Conservation (phyloP, 2,888 invertebrate species). For the Chrysodeixis includens region DNA sequence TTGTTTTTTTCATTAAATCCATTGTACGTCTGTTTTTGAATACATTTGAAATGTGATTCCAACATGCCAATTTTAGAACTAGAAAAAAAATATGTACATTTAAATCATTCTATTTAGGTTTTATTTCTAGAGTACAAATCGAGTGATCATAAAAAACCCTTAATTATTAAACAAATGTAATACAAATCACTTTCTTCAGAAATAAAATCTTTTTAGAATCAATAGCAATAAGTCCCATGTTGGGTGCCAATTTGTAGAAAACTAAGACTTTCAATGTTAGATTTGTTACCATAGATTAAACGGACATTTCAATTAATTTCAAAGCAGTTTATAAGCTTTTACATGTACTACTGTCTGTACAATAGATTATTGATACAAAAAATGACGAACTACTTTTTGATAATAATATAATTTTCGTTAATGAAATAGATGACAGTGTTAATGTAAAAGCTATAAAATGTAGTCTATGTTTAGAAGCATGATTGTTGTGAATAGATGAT, state of each 20-base stretch:
- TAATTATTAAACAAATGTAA: not conserved
- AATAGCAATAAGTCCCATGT: conserved; percentile 23
- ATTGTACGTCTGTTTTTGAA: not conserved
- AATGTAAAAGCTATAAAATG: conserved; percentile 67
- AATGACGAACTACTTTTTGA: not conserved
- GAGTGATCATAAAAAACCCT: not conserved
- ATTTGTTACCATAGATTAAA: conserved; percentile 44
- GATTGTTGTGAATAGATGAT: conserved; percentile 82
- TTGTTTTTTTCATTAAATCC: not conserved
- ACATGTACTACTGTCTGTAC: conserved; percentile 22
- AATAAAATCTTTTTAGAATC: conserved; percentile 19
- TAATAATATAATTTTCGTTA: conserved; percentile 18
- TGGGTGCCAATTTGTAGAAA: conserved; percentile 52
- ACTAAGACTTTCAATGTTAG: conserved; percentile 47
- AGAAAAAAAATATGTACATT: conserved; percentile 33
- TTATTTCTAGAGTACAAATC: conserved; percentile 25
- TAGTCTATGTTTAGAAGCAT: conserved; percentile 83
- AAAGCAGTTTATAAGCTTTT: conserved; percentile 42
- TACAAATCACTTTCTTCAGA: conserved; percentile 8
- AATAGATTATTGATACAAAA: not conserved
- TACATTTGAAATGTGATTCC: conserved; percentile 42
- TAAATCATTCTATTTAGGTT: conserved; percentile 29
- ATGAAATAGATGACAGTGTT: conserved; percentile 43
- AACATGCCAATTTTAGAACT: conserved; percentile 59
- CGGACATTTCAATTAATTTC: conserved; percentile 29